Base-by-base conservation (phyloP, 2,113 vertebrate species). In the Sorex fumeus region DNA sequence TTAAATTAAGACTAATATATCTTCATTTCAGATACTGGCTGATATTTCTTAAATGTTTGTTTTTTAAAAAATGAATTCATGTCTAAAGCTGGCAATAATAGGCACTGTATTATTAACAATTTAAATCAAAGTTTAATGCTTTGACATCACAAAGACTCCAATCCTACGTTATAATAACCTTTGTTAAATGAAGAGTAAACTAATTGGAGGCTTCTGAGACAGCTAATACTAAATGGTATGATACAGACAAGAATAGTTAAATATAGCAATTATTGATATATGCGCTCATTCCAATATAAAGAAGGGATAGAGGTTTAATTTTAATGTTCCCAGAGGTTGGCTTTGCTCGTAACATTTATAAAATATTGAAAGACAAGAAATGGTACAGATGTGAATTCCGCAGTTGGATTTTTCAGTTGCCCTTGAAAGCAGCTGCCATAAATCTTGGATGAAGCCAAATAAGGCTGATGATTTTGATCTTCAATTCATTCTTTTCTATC, bases 391-490 rank as follows among this genome's bases (percentile, higher is more conserved):
- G 95, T 96, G 64, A 97, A 97, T 97, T 95, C 72, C 7, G 18
- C 74, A 91, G 34, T 92, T 96, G 91, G n/a, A 69, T 97, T 94
- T 78, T 85, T 96, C 96, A 89, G 96, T 95, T 97, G 95, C 74
- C 95, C 96, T 98, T 97, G 96, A 97, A 98, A 98, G 92, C 93
- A 90, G 69, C 72, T 74, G 13, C 95, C 84, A 97, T 98, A 97
- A 98, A 98, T 97, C 97, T 98, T 98, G 91, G 75, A 97, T 97
- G 96, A 98, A 97, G 93, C 71, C 93, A 97, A 98, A 97, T 97
- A 98, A 96, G 75, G 53, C 77, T 96, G 94, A 97, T 2, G 6
- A 96, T 97, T 98, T 97, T 97, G 95, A 97, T 97, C 93, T 98
- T 96, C 96, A 96, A 94, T 97, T 97, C 97, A 96, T 97, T 98